These are phyloP conservation scores for Spatulosminthurus flaviceps DNA, from an alignment of 2,888 invertebrate genomes.

Conservation along the genomic window DNA sequence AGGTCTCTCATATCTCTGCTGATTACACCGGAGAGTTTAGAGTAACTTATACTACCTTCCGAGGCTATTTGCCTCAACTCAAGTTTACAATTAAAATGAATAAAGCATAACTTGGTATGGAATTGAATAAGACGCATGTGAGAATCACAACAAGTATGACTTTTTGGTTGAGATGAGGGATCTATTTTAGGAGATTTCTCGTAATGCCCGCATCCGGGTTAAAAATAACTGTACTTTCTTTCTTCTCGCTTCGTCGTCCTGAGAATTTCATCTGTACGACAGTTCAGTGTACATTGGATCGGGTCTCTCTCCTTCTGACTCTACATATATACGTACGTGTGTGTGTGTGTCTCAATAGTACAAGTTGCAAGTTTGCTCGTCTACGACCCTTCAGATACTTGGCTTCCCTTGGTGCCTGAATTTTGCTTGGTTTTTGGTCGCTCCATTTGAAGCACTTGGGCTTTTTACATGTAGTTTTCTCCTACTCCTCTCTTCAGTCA, in stretches of 20 bases:
- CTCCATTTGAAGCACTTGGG: slow-evolving; percentile 18
- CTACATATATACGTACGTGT: too few relatives aligned
- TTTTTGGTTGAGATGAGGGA: slow-evolving; percentile 40
- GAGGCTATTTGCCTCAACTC: slow-evolving; percentile 15
- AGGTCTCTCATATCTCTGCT: neutral
- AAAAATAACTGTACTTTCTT: slow-evolving; percentile 58
- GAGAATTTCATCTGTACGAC: neutral
- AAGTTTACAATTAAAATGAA: slow-evolving; percentile 30
- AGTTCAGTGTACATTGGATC: neutral
- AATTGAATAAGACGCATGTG: slow-evolving; percentile 22
- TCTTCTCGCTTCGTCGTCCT: slow-evolving; percentile 46
- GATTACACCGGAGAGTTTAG: neutral
- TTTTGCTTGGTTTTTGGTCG: slow-evolving; percentile 11
- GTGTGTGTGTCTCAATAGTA: neutral
- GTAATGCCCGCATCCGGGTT: slow-evolving; percentile 62
- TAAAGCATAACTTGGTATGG: slow-evolving; percentile 25
- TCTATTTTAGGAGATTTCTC: slow-evolving; percentile 61
- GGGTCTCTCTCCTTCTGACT: neutral
- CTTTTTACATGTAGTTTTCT: slow-evolving; percentile 20
- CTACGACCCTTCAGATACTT: slow-evolving; percentile 23
- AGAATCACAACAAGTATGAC: slow-evolving; percentile 26
- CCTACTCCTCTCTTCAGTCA: slow-evolving; percentile 3
- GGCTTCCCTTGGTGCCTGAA: slow-evolving; percentile 24
- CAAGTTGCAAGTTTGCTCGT: slow-evolving; percentile 20
- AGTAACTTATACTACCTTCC: neutral